Percentiles rank a stretch among this genome's conserved stretches.
Conservation (phyloP, 1,140 invertebrate genomes). For the Dufourea novaeangliae region DNA sequence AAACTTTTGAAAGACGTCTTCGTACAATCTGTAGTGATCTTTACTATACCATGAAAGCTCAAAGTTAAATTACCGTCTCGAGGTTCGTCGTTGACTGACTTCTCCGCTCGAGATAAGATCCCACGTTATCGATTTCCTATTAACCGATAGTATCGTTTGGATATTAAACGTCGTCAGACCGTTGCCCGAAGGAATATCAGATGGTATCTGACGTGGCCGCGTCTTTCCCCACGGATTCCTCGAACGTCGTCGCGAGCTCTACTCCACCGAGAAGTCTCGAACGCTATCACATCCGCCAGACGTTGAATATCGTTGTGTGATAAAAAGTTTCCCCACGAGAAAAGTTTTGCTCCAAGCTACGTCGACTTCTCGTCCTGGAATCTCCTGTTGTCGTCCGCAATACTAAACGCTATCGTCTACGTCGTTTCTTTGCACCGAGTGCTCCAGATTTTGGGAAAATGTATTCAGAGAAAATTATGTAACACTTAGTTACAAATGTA, state of each 20-base stretch:
- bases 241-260: too few relatives aligned
- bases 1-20: not conserved
- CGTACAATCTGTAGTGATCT: not conserved
- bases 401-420: too few relatives aligned
- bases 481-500: too few relatives aligned
- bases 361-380: too few relatives aligned
- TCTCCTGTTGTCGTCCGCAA: too few relatives aligned
- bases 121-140: conserved; percentile 4
- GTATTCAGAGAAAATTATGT: too few relatives aligned
- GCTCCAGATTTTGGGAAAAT: too few relatives aligned
- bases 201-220: too few relatives aligned
- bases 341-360: not conserved
- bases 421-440: too few relatives aligned
- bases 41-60: not conserved
- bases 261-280: too few relatives aligned
- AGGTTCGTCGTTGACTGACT: not conserved
- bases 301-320: not conserved
- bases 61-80: not conserved
- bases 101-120: not conserved
- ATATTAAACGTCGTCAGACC: not conserved
- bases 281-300: not conserved
- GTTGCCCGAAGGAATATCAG: not conserved
- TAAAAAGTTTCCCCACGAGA: too few relatives aligned
- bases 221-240: too few relatives aligned
- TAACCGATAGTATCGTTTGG: not conserved